Base-by-base conservation (phyloP, 2,888 invertebrate genomes). In the Platycheirus albimanus region DNA sequence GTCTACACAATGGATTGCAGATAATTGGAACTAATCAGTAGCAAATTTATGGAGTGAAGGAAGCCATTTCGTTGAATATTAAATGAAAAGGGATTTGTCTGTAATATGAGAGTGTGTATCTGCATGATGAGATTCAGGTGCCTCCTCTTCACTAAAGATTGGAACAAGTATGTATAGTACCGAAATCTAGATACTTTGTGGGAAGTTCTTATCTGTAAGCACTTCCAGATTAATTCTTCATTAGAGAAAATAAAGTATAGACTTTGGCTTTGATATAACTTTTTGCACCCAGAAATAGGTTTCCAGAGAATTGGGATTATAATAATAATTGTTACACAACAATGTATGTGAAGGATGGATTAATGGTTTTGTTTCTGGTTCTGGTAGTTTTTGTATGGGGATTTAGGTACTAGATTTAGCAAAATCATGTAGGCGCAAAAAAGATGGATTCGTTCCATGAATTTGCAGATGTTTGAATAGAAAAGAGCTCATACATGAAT, bases 11-110 rank as follows among this genome's bases (percentile, higher is more conserved):
- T 71, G 76, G 80, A 66, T 81, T 81, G 58, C 33, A 71, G 70
- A 81, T 81, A 81, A 81, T 81, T 81, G 80, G 71, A 81, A 81
- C 70, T 81, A 81, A 81, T 81, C 80, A 81, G 80, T 61, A 54
- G 47, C 70, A 70, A 71, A 71, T 81, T 81, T 76, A 81, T 81
- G 71, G 76, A 76, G 70, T 71, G 80, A 66, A 80, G 64, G 43
- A 70, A 70, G 58, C 80, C 70, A 75, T 80, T 80, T 56, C 45
- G 51, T 36, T 11, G 28, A 69, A 79, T 67, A 52, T 52, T 30
- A 17, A 58, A 58, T 36, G 41, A 41, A 58, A 41, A 41, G 41
- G 58, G 41, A 58, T 58, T 41, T 58, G 24, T 58, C 38, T 58
- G 33, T 28, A 41, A 56, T 13, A 6, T 13, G n/a, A 28, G 13